phyloP scores from a whole-genome alignment of 2,888 invertebrate species.

The Acleris literana region DNA sequence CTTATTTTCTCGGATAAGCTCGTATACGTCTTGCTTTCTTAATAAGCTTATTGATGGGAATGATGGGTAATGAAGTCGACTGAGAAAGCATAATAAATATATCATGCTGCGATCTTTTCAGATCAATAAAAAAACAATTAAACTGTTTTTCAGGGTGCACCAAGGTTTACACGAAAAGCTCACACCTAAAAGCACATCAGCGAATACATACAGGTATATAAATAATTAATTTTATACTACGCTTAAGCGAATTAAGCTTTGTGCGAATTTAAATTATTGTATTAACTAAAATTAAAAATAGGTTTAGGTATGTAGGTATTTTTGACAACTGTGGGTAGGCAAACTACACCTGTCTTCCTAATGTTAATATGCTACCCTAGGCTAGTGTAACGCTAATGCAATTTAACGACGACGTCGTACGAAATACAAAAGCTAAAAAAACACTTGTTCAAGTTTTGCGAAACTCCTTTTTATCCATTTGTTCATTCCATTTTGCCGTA shows the following conservation, averaged over 20 bases:
- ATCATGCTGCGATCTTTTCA: no score
- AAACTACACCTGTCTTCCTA: no score
- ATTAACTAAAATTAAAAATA: background rate
- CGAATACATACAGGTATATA: conserved; percentile 96
- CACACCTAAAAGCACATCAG: conserved; percentile 98
- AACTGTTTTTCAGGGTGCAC: conserved; percentile 90
- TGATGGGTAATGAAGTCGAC: no score
- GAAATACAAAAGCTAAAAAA: background rate
- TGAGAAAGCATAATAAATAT: no score
- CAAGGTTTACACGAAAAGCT: conserved; percentile 99
- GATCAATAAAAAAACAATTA: background rate
- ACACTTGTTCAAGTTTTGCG: background rate
- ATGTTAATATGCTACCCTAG: no score
- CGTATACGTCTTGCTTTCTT: no score
- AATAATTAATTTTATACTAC: conserved; percentile 17
- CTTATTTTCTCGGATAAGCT: no score
- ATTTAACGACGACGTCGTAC: conserved; percentile 28
- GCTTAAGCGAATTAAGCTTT: conserved; percentile 24
- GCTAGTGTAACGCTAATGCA: conserved; percentile 40
- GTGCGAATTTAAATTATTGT: conserved; percentile 17
- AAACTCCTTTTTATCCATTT: no score
- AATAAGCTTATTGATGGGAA: no score
- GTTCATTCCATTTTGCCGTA: no score
- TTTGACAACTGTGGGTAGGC: background rate
- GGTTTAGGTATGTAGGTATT: background rate